Percentiles rank a stretch among this genome's conserved stretches.
Evolutionary conservation across 2,113 vertebrate genomes (phyloP).

Genomic region (Urocolius indicus): DNA sequence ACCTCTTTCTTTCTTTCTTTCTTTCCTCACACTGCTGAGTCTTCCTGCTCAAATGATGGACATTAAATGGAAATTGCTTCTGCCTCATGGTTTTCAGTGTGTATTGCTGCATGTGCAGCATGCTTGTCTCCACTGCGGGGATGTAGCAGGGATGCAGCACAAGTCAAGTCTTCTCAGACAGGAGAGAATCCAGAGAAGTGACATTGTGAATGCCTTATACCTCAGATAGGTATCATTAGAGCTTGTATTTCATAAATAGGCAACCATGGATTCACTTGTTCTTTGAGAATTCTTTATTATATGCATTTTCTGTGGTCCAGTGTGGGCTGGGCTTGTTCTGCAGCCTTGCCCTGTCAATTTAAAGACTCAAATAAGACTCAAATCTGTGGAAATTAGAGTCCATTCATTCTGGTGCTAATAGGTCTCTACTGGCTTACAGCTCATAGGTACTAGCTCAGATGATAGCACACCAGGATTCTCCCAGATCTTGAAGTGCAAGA

Average conservation of each 20-base stretch:
- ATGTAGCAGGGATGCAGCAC: not conserved
- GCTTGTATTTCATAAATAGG: not conserved
- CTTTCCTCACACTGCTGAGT: not conserved
- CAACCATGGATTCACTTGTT: not conserved
- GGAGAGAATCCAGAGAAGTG: not conserved
- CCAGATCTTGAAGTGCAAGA: rapidly evolving
- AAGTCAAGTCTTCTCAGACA: not conserved
- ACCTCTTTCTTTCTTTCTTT: not conserved
- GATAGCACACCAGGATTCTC: rapidly evolving
- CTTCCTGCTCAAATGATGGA: not conserved
- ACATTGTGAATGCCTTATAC: rapidly evolving
- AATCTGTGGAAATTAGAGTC: not conserved
- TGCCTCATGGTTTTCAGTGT: rapidly evolving
- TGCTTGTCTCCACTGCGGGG: rapidly evolving
- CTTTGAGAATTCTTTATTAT: rapidly evolving
- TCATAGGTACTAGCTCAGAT: rapidly evolving
- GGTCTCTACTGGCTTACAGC: not conserved
- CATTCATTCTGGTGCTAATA: rapidly evolving
- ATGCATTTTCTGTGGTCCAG: rapidly evolving
- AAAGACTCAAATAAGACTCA: rapidly evolving
- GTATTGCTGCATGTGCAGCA: rapidly evolving
- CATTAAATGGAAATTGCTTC: rapidly evolving
- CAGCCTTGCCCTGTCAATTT: not conserved
- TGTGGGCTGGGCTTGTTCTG: not conserved
- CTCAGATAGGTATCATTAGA: not conserved